Evolutionary conservation across 2,797 vertebrate species (phyloP).

Genomic region (Lepus oiostolus): DNA sequence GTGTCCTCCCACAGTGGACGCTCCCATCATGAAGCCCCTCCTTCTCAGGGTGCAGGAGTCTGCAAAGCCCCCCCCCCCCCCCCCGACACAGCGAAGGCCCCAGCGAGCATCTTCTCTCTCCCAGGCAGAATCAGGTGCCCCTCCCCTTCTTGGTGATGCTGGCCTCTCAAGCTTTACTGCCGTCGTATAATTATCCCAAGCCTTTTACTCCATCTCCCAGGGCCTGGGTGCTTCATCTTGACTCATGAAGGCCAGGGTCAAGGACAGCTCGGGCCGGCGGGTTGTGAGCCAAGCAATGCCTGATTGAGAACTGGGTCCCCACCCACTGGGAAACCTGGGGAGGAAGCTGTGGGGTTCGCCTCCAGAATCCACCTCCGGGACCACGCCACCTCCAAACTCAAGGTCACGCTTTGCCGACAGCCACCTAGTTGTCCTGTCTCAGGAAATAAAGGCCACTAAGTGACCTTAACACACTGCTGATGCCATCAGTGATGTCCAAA

Average conservation of each 20-base stretch:
- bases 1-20: accelerated
- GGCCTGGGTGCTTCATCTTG: neutral
- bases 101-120: neutral
- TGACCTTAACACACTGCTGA: neutral
- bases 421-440: neutral
- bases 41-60: neutral
- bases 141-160: neutral
- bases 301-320: neutral
- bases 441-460: neutral
- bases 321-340: neutral
- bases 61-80: neutral
- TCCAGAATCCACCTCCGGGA: neutral
- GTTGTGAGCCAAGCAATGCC: neutral
- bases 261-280: neutral
- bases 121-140: neutral
- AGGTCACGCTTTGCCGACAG: neutral
- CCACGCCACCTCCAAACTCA: neutral
- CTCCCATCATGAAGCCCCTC: neutral
- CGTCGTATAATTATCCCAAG: neutral
- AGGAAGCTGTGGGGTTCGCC: neutral
- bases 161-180: neutral
- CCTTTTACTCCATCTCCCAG: neutral
- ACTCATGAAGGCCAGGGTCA: neutral
- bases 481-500: neutral
- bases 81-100: neutral